Evolutionary conservation across 2,888 invertebrate genomes (phyloP).

Genomic region (Lomographa bimaculata): DNA sequence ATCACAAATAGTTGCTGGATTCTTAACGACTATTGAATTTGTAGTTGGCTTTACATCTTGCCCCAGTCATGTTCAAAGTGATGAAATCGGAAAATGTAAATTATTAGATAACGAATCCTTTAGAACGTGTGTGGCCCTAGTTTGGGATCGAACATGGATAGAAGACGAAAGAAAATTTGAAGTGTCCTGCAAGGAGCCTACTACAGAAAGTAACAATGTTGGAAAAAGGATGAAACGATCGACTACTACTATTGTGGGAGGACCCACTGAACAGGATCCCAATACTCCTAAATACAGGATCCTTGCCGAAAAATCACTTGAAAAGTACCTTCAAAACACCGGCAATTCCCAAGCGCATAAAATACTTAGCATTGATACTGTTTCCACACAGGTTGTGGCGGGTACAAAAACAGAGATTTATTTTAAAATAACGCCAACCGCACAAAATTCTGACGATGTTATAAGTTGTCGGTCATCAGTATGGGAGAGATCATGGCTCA

Average conservation of each 20-base stretch:
- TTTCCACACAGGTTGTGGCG: slow-evolving; percentile 68
- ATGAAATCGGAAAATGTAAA: slow-evolving; percentile 47
- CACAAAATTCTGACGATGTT: slow-evolving; percentile 45
- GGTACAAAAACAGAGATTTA: slow-evolving; percentile 77
- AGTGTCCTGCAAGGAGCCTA: slow-evolving; percentile 50
- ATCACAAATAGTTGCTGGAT: slow-evolving; percentile 80
- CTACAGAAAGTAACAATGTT: slow-evolving; percentile 20
- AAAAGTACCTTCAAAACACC: slow-evolving; percentile 37
- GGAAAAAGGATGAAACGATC: slow-evolving; percentile 30
- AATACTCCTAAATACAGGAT: slow-evolving; percentile 33
- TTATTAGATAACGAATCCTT: slow-evolving; percentile 50
- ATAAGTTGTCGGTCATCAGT: slow-evolving; percentile 33
- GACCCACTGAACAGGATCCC: background rate
- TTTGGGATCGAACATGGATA: slow-evolving; percentile 85
- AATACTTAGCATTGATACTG: slow-evolving; percentile 57
- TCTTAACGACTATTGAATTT: slow-evolving; percentile 82
- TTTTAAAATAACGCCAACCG: slow-evolving; percentile 75
- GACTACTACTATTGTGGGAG: slow-evolving; percentile 20
- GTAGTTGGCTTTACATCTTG: slow-evolving; percentile 83
- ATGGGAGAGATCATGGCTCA: slow-evolving; percentile 34
- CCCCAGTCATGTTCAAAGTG: slow-evolving; percentile 49
- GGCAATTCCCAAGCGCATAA: slow-evolving; percentile 28
- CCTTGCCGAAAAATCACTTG: slow-evolving; percentile 44
- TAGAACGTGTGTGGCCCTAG: slow-evolving; percentile 53
- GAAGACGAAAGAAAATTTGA: slow-evolving; percentile 67